Evolutionary conservation across 2,797 vertebrate species (phyloP).

Genomic region (Microctenopoma lineatum): DNA sequence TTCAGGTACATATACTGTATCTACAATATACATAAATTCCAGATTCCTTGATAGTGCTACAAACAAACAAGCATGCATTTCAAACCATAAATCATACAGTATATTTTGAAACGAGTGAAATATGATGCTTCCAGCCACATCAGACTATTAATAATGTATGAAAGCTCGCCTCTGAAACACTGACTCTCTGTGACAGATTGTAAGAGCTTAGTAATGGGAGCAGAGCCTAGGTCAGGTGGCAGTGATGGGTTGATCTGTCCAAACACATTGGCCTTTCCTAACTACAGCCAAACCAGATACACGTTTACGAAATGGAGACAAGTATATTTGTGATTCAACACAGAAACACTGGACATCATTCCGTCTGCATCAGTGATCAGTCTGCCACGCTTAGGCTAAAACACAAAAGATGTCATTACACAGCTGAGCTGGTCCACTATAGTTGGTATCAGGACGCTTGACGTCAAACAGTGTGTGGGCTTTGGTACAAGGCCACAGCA

Average conservation of each 20-base stretch:
- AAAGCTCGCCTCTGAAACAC: conserved; percentile 5
- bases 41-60: background rate
- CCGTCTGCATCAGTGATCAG: background rate
- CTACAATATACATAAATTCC: background rate
- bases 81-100: background rate
- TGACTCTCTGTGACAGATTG: conserved; percentile 23
- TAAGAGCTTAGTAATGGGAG: conserved; percentile 31
- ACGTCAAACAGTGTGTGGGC: conserved; percentile 63
- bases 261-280: conserved; percentile 23
- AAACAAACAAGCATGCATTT: background rate
- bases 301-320: conserved; percentile 22
- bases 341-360: conserved; percentile 18
- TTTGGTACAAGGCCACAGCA: conserved; percentile 60
- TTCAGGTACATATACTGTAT: background rate
- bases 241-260: conserved; percentile 40
- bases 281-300: conserved; percentile 31
- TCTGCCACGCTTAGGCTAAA: conserved; percentile 40
- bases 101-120: background rate
- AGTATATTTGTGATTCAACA: conserved; percentile 26
- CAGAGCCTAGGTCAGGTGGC: conserved; percentile 23
- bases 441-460: conserved; percentile 35
- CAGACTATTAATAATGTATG: background rate
- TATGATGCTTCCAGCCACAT: background rate
- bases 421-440: conserved; percentile 31
- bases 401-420: conserved; percentile 62